phyloP scores from a whole-genome alignment of 1,140 invertebrate species.

The Whitmania pigra region DNA sequence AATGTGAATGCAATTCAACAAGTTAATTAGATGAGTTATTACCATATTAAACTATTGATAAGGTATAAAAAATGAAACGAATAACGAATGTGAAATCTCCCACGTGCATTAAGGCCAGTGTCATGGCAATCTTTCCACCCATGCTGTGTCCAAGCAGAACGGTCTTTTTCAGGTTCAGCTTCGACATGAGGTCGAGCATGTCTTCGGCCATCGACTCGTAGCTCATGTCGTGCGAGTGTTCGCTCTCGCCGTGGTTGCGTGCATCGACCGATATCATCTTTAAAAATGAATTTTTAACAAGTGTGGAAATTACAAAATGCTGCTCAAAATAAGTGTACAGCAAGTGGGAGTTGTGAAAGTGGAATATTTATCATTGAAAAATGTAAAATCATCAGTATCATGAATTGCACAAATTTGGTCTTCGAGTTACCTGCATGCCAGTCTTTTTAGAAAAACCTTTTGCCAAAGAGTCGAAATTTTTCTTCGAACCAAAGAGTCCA shows the following conservation, averaged over 20 bases:
- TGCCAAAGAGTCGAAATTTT: conserved; percentile 66
- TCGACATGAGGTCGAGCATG: conserved; percentile 52
- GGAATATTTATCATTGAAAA: too few relatives aligned
- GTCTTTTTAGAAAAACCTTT: conserved; percentile 46
- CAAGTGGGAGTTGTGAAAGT: too few relatives aligned
- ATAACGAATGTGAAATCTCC: conserved; percentile 17
- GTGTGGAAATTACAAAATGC: not conserved
- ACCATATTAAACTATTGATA: not conserved
- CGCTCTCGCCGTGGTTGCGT: conserved; percentile 81
- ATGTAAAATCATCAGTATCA: not conserved
- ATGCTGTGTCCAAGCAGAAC: conserved; percentile 74
- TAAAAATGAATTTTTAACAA: conserved; percentile 16
- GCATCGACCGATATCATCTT: conserved; percentile 67
- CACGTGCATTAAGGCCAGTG: conserved; percentile 56
- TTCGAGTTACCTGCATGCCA: not conserved
- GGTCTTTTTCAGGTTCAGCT: conserved; percentile 51
- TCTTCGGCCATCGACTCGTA: conserved; percentile 63
- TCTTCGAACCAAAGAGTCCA: conserved; percentile 70
- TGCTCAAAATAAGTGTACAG: not conserved
- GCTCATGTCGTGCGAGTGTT: conserved; percentile 56
- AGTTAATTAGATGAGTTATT: too few relatives aligned
- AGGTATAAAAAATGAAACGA: not conserved
- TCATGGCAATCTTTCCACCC: conserved; percentile 74
- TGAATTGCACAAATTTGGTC: not conserved
- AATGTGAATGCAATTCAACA: too few relatives aligned